Conservation (phyloP, 2,113 vertebrate species). For the Notarius quadriscutis region DNA sequence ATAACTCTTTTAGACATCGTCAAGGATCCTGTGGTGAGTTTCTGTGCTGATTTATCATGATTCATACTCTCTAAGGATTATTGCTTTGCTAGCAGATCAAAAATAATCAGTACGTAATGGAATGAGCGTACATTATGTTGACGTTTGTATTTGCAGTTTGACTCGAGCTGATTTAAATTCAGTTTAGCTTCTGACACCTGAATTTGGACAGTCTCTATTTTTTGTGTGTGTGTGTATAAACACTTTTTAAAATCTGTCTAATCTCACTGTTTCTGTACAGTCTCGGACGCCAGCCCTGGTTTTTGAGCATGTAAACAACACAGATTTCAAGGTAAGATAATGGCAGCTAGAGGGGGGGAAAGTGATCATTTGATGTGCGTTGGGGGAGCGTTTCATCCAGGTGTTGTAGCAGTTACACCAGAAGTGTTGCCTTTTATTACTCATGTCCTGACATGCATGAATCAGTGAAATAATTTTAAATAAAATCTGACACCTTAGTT, state of each 20-base stretch:
- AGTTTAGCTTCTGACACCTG: background rate
- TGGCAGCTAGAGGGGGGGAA: background rate
- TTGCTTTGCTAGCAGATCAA: background rate
- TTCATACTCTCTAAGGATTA: background rate
- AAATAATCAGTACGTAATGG: background rate
- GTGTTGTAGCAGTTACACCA: background rate
- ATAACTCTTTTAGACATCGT: conserved; percentile 85
- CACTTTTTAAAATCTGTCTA: background rate
- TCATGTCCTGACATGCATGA: background rate
- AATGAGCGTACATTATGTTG: background rate
- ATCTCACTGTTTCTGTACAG: conserved; percentile 55
- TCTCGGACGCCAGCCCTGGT: conserved; percentile 85
- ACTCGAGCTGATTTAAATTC: background rate
- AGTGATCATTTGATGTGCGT: background rate
- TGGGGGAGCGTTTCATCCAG: background rate
- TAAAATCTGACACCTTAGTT: background rate
- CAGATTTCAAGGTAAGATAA: conserved; percentile 80
- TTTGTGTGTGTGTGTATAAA: background rate
- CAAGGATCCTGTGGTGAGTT: conserved; percentile 83
- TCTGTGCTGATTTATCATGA: background rate
- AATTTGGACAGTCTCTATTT: background rate
- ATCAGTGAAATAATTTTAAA: background rate
- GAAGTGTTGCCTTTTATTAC: background rate
- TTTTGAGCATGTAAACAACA: conserved; percentile 88
- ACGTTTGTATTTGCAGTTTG: background rate